Conservation (phyloP, 2,113 vertebrate genomes). For the Sinocyclocheilus rhinocerous region DNA sequence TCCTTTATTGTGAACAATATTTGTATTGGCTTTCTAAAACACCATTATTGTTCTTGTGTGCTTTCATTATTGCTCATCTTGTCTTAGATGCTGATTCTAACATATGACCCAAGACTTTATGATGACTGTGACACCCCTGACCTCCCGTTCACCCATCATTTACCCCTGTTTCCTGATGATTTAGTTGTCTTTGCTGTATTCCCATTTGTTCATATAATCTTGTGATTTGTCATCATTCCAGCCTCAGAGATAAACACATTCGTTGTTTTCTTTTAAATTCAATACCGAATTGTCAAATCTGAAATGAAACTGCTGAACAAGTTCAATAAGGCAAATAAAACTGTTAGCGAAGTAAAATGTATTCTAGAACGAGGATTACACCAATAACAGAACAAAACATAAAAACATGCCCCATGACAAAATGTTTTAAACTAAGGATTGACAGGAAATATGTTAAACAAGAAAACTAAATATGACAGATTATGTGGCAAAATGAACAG, state of each 20-base stretch:
- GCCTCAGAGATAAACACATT: background rate
- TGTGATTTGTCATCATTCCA: conserved; percentile 16
- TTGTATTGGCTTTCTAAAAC: background rate
- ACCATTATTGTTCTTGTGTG: background rate
- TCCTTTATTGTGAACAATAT: background rate
- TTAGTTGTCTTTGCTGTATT: background rate
- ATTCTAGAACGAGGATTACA: background rate
- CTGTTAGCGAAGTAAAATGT: background rate
- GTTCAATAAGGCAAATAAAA: background rate
- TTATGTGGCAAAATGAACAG: background rate
- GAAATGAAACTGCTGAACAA: background rate
- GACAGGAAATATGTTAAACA: background rate
- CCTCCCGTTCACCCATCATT: background rate
- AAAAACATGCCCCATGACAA: background rate
- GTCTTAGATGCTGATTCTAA: background rate
- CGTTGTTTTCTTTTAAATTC: background rate
- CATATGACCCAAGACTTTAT: background rate
- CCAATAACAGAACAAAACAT: background rate
- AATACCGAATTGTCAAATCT: background rate
- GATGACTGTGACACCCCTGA: background rate
- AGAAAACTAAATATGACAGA: background rate
- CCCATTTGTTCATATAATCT: background rate
- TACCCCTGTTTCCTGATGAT: background rate
- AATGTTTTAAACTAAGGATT: background rate
- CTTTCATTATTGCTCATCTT: background rate